Percentiles rank a stretch among this genome's conserved stretches.
Conservation (phyloP, 2,113 vertebrate species). For the Dicrurus megarhynchus region DNA sequence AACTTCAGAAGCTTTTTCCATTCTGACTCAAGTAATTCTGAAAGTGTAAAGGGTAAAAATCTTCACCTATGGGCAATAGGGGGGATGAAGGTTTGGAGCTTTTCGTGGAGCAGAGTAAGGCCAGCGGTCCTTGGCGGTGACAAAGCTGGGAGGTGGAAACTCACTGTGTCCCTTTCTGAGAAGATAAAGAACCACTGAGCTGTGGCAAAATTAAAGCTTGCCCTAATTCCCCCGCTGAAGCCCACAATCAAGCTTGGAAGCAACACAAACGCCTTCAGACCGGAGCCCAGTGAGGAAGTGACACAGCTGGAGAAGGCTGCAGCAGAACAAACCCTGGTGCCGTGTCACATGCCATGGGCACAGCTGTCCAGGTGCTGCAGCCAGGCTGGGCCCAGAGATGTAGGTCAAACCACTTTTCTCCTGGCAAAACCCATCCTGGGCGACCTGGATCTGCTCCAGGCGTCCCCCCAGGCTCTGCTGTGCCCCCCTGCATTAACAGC, state of each 20-base stretch:
- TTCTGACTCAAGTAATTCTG: neutral
- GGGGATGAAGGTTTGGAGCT: neutral
- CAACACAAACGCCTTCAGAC: neutral
- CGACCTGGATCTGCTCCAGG: neutral
- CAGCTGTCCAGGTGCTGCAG: neutral
- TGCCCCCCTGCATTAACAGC: neutral
- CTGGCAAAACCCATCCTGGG: neutral
- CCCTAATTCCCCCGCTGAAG: neutral
- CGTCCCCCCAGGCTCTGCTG: neutral
- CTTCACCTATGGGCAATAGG: neutral
- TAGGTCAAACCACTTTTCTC: neutral
- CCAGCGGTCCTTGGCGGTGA: neutral
- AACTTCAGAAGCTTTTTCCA: neutral
- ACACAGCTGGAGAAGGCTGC: neutral
- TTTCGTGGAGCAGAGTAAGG: neutral
- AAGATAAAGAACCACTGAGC: neutral
- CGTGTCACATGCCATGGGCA: neutral
- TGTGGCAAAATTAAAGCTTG: neutral
- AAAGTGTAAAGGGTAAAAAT: neutral
- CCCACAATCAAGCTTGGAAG: neutral
- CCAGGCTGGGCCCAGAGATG: neutral
- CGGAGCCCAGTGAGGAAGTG: neutral
- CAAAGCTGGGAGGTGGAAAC: neutral
- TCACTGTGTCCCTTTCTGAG: neutral
- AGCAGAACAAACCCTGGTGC: neutral